These are phyloP conservation scores for Hemibagrus guttatus DNA, from an alignment of 2,797 vertebrate species.

Conservation along the genomic window DNA sequence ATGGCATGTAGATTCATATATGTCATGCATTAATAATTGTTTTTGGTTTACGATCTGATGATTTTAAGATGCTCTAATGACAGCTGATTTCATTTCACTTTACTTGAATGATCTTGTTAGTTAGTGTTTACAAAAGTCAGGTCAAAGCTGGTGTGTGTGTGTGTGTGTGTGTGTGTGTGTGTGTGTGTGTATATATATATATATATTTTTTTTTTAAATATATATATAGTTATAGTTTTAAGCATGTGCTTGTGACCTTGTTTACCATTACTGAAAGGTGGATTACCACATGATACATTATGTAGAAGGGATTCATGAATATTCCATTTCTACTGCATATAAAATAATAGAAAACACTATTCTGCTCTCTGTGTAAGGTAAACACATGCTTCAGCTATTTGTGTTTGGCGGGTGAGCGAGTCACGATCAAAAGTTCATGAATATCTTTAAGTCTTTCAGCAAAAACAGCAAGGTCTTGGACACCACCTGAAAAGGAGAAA, in stretches of 20 bases:
- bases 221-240: too few species aligned
- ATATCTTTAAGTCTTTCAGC: slow-evolving; percentile 53
- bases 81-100: not conserved
- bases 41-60: not conserved
- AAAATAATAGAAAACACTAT: slow-evolving; percentile 30
- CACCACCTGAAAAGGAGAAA: slow-evolving; percentile 30
- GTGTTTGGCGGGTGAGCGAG: slow-evolving; percentile 1
- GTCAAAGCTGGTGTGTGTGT: not conserved
- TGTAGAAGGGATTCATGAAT: slow-evolving; percentile 37
- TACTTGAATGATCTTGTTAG: not conserved
- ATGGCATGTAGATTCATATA: not conserved
- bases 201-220: too few species aligned
- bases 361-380: slow-evolving; percentile 27
- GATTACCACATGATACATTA: slow-evolving; percentile 23
- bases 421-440: slow-evolving; percentile 52
- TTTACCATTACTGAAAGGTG: slow-evolving; percentile 12
- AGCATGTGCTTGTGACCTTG: not conserved
- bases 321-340: slow-evolving; percentile 35
- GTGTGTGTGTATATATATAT: too few species aligned
- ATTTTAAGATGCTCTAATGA: not conserved
- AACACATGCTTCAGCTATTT: slow-evolving; percentile 32
- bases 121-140: not conserved
- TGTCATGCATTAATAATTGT: not conserved
- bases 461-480: slow-evolving; percentile 49
- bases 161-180: too few species aligned